Base-by-base conservation (phyloP, 2,888 invertebrate genomes). In the Limenitis camilla region DNA sequence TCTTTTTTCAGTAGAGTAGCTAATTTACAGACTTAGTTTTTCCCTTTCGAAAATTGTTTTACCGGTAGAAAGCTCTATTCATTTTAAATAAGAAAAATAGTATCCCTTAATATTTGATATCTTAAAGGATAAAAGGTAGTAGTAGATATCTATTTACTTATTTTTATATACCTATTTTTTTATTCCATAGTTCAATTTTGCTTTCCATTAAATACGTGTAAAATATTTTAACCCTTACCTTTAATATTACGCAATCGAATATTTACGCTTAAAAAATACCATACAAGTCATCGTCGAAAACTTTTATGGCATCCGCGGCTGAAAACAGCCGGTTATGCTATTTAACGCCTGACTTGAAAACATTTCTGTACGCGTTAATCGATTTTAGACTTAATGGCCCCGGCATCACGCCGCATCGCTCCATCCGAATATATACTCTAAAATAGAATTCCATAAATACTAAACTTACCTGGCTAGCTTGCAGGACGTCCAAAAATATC, bases 401-500 rank as follows among this genome's bases (percentile, higher is more conserved):
- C 60, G 66, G 61, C 60, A 59, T 61, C 61, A 61, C 64, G 64
- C 60, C 57, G 61, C 61, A 53, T 47, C 54, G 43, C 53, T 53
- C 51, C 53, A 63, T 35, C 50, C 44, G 44, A 50, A 5, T 59
- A 59, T 49, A 47, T 60, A 56, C 60, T 48, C 56, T 61, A 51
- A 52, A 63, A 64, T 53, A 56, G 53, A 38, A 55, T 41, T 49
- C 55, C 60, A 61, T 45, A 59, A 58, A 55, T 35, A 19, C 42
- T 59, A 61, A 64, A 71, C 81, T 88, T 80, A 90, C 90, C 89
- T 88, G 88, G 71, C 86, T 87, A 65, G 87, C 85, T 64, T 83
- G 83, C 68, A 89, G 85, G 78, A 86, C 88, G 80, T 89, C 89
- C 84, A 87, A 83, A 78, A 88, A 80, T 81, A 89, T 83, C 78